These are phyloP conservation scores for Drosophila orosa DNA, from an alignment of 1,140 invertebrate species.

Conservation along the genomic window DNA sequence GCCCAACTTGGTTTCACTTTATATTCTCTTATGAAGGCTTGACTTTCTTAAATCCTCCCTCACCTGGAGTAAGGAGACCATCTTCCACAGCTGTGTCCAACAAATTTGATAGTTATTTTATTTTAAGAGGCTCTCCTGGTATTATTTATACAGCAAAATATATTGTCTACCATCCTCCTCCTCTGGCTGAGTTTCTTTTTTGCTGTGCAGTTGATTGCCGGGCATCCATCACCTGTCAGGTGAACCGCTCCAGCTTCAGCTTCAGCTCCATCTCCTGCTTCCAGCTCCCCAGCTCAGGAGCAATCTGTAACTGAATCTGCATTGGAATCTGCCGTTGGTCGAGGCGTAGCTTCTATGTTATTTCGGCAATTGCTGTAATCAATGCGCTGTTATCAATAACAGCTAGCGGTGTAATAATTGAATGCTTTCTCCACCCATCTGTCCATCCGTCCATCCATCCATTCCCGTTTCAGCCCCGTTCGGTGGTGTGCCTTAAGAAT, in stretches of 20 bases:
- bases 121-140: background rate
- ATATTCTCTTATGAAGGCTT: background rate
- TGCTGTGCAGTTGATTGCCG: conserved; percentile 43
- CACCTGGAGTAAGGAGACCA: background rate
- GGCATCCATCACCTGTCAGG: conserved; percentile 61
- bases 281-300: conserved; percentile 7
- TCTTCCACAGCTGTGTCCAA: background rate
- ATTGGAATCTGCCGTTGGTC: conserved; percentile 51
- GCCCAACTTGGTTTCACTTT: background rate
- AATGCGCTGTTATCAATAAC: conserved; percentile 65
- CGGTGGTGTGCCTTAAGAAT: conserved; percentile 52
- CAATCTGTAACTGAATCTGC: conserved; percentile 40
- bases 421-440: conserved; percentile 29
- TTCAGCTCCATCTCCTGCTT: background rate
- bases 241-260: conserved; percentile 3
- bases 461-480: conserved; percentile 11
- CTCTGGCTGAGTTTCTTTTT: background rate
- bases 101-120: background rate
- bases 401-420: conserved; percentile 68
- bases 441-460: conserved; percentile 40
- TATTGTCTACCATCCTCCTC: background rate
- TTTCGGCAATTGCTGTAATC: conserved; percentile 66
- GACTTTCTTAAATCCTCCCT: background rate
- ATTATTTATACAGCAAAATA: background rate
- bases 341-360: conserved; percentile 42